These are phyloP conservation scores for Sebastes kiyomatsui DNA, from an alignment of 2,797 vertebrate genomes.

Conservation along the genomic window DNA sequence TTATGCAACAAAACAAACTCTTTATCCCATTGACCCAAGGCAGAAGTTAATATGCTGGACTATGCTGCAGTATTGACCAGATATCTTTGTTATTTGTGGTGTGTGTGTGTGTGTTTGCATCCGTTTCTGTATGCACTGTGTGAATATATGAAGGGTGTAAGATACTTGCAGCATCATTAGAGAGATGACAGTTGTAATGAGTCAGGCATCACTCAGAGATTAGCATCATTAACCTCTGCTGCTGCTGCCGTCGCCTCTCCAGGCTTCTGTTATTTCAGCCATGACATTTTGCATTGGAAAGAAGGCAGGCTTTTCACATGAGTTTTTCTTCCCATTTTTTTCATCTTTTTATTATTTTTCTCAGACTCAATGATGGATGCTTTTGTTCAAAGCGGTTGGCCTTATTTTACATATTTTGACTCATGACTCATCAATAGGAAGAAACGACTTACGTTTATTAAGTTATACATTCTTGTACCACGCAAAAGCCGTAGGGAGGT, in stretches of 20 bases:
- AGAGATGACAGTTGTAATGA: slow-evolving; percentile 47
- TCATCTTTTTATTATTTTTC: not conserved
- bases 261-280: slow-evolving; percentile 20
- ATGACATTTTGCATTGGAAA: not conserved
- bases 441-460: not conserved
- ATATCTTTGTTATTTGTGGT: not conserved
- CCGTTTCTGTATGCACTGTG: not conserved
- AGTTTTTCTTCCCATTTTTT: not conserved
- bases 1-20: slow-evolving; percentile 9
- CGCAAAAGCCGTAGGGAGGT: not conserved
- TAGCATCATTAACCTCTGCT: slow-evolving; percentile 57
- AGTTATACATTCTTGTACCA: not conserved
- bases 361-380: not conserved
- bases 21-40: not conserved
- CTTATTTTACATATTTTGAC: not conserved
- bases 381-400: not conserved
- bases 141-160: not conserved
- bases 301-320: not conserved
- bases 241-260: slow-evolving; percentile 10
- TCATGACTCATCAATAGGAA: not conserved
- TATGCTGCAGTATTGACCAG: not conserved
- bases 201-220: slow-evolving; percentile 43
- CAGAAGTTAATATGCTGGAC: slow-evolving; percentile 5
- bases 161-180: slow-evolving; percentile 46
- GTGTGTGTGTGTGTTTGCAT: not conserved